Base-by-base conservation (phyloP, 2,888 invertebrate genomes). In the Zelleria hepariella region DNA sequence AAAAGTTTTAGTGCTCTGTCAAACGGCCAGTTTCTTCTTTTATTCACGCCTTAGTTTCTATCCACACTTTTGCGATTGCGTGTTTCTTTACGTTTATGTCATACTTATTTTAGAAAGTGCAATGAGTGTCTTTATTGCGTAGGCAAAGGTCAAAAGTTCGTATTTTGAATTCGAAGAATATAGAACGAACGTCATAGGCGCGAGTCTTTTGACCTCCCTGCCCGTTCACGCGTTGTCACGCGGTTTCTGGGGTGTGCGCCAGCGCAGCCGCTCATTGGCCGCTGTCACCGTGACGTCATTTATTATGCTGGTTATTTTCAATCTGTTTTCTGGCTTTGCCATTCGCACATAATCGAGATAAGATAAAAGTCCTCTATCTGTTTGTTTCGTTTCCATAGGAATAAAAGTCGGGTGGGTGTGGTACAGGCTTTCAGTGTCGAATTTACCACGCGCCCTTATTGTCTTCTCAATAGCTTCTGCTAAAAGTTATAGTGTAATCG, bases 161-260 rank as follows among this genome's bases (percentile, higher is more conserved):
- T 24, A 25, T 58, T 58, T 42, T 15, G 32, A 42, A 3, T 58
- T 42, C 32, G 32, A 42, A 3, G 32, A 42, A 42, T 42, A 42
- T 15, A 15, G 15, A 42, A 42, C 15, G 32, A 15, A 59, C 49
- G 59, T 20, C 59, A 26, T 26, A 23, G 20, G 55, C 32, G 20
- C 20, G 24, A 25, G 59, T 56, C 10, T 55, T 80, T 75, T 78
- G 78, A 82, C 79, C 80, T 80, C 75, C n/a, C n/a, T 70, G 67
- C 58, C 26, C 18, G 60, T 62, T 59, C 63, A 20, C 61, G 58
- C 69, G 65, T 63, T 68, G 74, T 78, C 76, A 75, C 72, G 74
- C 72, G 71, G 68, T 72, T 72, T 70, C 64, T 77, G 75, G 81
- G 86, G 87, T 85, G 84, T 86, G 86, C 65, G 74, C 69, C 65